Conservation (phyloP, 2,797 vertebrate genomes). For the Cyprinodon diabolis region DNA sequence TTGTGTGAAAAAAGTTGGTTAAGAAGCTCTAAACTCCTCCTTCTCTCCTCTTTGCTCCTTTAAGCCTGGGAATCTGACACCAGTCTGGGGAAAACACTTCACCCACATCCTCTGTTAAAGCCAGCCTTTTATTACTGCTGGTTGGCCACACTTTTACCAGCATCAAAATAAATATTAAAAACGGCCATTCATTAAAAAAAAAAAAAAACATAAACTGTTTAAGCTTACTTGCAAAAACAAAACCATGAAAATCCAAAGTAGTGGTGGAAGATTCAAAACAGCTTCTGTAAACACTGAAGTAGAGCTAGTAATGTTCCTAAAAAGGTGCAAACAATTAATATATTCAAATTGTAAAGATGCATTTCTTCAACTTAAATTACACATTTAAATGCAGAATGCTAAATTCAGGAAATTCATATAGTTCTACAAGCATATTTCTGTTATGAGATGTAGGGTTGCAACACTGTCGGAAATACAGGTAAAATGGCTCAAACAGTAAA, state of each 20-base stretch:
- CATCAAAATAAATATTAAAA: background rate
- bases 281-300: conserved; percentile 17
- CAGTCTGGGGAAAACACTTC: conserved; percentile 57
- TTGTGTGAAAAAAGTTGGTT: conserved; percentile 38
- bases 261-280: background rate
- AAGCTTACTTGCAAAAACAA: background rate
- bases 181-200: background rate
- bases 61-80: conserved; percentile 67
- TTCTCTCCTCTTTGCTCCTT: conserved; percentile 20
- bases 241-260: conserved; percentile 9
- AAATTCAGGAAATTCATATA: background rate
- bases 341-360: background rate
- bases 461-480: conserved; percentile 29
- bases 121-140: conserved; percentile 35
- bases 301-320: background rate
- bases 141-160: conserved; percentile 18
- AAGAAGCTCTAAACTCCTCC: conserved; percentile 17
- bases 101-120: conserved; percentile 48
- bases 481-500: conserved; percentile 28
- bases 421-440: background rate
- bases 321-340: background rate
- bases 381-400: background rate
- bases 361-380: background rate
- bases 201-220: background rate
- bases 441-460: background rate